Evolutionary conservation across 1,140 invertebrate species (phyloP), one percentile per base, ranked within the genome.

Genomic region (Drosophila micromelanica): DNA sequence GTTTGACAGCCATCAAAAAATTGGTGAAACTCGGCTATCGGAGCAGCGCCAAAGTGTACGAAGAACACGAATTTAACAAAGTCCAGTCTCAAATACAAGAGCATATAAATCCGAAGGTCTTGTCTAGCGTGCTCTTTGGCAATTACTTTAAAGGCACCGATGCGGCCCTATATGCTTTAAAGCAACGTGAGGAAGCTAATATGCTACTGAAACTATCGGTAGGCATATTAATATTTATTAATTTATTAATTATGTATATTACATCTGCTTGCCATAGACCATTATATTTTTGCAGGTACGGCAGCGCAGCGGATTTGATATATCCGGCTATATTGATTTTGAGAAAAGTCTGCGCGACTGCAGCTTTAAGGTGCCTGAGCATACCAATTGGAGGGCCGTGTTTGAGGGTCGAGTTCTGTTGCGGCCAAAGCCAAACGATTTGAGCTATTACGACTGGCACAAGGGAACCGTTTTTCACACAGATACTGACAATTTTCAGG

Each of bases 371-470:
- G 32, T 3, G 6, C 37, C 43, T 0, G 38, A 42, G 3, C n/a
- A 8, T 8, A 73, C 65, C 17, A 56, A 63, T 43, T 74, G 72
- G 72, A 35, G 7, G 4, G 59, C 43, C 6, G 52, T 74, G 0
- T 70, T 70, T 13, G 72, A 62, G 43, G 65, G 57, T 3, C 67
- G 60, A 6, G 15, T 13, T 0, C 2, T 38, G n/a, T 3, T 74
- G 17, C 17, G 38, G 2, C 72, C 72, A 1, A 74, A 74, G 23
- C 65, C 40, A 9, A 69, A 23, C 0, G 55, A 69, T 12, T 12
- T 73, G 7, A 73, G 63, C 8, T 73, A 38, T 9, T 74, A 45
- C 13, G 65, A 74, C n/a, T 62, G 72, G 65, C 57, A 73, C 13
- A 57, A 20, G 3, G 45, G 52, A 9, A n/a, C 13, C n/a, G 11